Evolutionary conservation across 2,797 vertebrate species (phyloP).

Genomic region (Syngnathus acus): DNA sequence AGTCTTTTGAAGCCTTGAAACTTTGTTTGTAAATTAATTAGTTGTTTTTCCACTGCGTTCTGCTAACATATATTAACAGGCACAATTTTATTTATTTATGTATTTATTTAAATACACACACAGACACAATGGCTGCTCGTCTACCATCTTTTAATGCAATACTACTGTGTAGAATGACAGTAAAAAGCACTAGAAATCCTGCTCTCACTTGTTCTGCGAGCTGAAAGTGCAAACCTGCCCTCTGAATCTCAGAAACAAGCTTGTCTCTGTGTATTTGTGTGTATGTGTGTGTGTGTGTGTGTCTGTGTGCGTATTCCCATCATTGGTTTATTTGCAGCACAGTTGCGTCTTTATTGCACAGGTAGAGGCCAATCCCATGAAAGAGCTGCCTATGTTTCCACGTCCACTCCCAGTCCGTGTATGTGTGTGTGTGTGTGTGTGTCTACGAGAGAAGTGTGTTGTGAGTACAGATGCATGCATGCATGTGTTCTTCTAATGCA

Average conservation of each 20-base stretch:
- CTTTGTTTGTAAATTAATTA: too few species aligned
- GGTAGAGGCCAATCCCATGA: conserved; percentile 65
- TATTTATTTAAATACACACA: too few species aligned
- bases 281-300: conserved; percentile 30
- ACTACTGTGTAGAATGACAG: not conserved
- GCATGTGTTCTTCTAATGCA: conserved; percentile 22
- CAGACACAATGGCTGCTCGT: too few species aligned
- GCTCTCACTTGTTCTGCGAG: not conserved
- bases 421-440: conserved; percentile 19
- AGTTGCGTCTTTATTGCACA: conserved; percentile 68
- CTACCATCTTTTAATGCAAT: not conserved
- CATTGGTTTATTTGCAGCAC: conserved; percentile 67
- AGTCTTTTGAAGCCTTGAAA: too few species aligned
- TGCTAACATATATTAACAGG: too few species aligned
- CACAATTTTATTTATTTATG: too few species aligned
- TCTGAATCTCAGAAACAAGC: conserved; percentile 57
- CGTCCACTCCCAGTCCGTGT: conserved; percentile 30
- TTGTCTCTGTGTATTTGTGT: conserved; percentile 49
- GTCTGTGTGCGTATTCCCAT: conserved; percentile 39
- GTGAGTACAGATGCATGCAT: conserved; percentile 4
- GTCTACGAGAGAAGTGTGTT: conserved; percentile 11
- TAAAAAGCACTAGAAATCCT: not conserved
- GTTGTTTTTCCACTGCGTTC: too few species aligned
- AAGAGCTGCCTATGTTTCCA: conserved; percentile 66
- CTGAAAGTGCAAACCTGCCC: conserved; percentile 34